Conservation (phyloP, 1,140 invertebrate genomes). For the Plectrocnemia conspersa region DNA sequence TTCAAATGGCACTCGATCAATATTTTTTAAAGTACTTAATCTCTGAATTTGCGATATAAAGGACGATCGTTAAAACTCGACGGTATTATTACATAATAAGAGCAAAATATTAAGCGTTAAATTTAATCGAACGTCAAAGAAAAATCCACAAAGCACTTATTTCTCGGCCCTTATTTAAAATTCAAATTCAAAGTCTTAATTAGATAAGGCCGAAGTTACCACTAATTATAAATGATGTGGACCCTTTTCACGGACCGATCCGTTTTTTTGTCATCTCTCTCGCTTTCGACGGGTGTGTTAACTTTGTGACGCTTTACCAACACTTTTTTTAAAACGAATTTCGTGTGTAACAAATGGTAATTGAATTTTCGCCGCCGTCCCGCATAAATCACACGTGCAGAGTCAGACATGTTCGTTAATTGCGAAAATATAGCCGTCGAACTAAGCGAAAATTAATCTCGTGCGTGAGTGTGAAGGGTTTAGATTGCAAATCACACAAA, state of each 20-base stretch:
- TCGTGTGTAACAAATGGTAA: constrained; percentile 16
- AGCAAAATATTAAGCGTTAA: too few relatives aligned
- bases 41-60: too few relatives aligned
- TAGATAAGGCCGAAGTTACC: not conserved
- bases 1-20: too few relatives aligned
- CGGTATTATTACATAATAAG: too few relatives aligned
- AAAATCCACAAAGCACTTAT: too few relatives aligned
- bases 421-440: not conserved
- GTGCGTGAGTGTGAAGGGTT: not conserved
- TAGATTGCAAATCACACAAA: not conserved
- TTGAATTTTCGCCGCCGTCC: constrained; percentile 13
- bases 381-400: constrained; percentile 6
- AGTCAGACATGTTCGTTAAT: not conserved
- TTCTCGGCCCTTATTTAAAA: constrained; percentile 12
- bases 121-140: too few relatives aligned
- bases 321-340: constrained; percentile 11
- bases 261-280: not conserved
- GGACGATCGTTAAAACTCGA: too few relatives aligned
- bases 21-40: too few relatives aligned
- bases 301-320: too few relatives aligned
- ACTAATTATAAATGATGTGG: constrained; percentile 13
- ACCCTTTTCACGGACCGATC: not conserved
- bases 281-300: constrained; percentile 7
- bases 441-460: not conserved
- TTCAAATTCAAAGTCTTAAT: constrained; percentile 18